Evolutionary conservation across 2,797 vertebrate species (phyloP).

Genomic region (Pangasius mekongensis): DNA sequence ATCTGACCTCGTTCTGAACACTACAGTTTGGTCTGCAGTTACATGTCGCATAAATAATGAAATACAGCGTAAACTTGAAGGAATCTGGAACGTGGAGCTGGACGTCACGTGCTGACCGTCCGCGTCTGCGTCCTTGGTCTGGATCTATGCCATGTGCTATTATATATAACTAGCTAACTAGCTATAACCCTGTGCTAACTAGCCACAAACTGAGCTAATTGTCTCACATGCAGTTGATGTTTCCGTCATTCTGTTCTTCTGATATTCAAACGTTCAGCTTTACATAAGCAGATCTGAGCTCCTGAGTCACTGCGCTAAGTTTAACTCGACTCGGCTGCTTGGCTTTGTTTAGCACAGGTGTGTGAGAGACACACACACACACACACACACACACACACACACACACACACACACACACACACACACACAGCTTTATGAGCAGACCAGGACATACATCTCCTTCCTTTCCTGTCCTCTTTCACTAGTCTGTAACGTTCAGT

Average conservation of each 20-base stretch:
- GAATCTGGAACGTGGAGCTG: neutral
- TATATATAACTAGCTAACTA: neutral
- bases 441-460: neutral
- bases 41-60: neutral
- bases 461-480: neutral
- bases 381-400: conserved; percentile 5
- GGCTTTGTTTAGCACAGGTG: conserved; percentile 14
- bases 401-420: conserved; percentile 27
- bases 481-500: neutral
- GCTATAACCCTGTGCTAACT: neutral
- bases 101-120: neutral
- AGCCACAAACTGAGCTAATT: no score
- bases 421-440: neutral
- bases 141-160: no score
- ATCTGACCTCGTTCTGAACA: neutral
- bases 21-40: neutral
- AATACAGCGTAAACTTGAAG: neutral
- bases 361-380: neutral
- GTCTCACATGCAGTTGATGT: neutral
- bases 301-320: conserved; percentile 25
- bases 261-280: neutral
- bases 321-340: neutral
- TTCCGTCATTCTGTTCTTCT: neutral
- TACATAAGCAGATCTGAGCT: neutral
- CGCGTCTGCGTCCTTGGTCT: no score